These are phyloP conservation scores for Zenarchopterus dispar DNA, from an alignment of 2,797 vertebrate genomes.

Conservation along the genomic window DNA sequence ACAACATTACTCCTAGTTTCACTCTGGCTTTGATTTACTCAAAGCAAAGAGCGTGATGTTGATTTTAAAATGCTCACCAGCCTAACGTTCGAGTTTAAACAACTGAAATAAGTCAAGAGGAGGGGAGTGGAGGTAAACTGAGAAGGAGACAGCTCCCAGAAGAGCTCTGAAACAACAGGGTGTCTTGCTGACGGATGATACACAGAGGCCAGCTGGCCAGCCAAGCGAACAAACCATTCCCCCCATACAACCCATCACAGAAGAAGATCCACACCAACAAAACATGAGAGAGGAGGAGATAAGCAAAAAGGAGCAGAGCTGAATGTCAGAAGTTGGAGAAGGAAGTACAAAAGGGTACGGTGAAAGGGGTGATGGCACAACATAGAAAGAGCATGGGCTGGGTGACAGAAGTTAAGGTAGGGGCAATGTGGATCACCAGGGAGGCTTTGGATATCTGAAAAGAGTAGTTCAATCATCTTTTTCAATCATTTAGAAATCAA, in stretches of 20 bases:
- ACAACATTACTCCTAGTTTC: neutral
- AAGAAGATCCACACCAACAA: constrained; percentile 61
- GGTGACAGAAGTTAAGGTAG: constrained; percentile 18
- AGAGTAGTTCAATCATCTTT: too few species aligned
- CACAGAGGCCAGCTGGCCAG: constrained; percentile 71
- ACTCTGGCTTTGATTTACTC: constrained; percentile 57
- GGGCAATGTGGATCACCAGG: too few species aligned
- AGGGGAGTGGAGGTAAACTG: neutral
- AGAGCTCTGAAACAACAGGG: constrained; percentile 84
- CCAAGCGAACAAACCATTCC: constrained; percentile 76
- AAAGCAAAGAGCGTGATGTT: too few species aligned
- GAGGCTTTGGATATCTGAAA: constrained; percentile 43
- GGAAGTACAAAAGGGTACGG: constrained; percentile 21
- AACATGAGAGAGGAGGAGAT: constrained; percentile 14
- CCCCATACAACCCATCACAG: constrained; percentile 69
- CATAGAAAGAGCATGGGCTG: constrained; percentile 18
- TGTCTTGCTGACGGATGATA: constrained; percentile 83
- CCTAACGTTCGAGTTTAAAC: constrained; percentile 55
- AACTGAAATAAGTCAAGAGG: constrained; percentile 47
- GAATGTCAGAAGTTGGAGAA: constrained; percentile 1
- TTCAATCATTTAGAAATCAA: too few species aligned
- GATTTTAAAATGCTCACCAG: constrained; percentile 63
- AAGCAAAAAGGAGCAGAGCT: constrained; percentile 11
- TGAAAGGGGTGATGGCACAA: constrained; percentile 12
- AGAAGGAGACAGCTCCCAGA: constrained; percentile 77